Conservation (phyloP, 2,113 vertebrate species). For the Amphilophus citrinellus region DNA sequence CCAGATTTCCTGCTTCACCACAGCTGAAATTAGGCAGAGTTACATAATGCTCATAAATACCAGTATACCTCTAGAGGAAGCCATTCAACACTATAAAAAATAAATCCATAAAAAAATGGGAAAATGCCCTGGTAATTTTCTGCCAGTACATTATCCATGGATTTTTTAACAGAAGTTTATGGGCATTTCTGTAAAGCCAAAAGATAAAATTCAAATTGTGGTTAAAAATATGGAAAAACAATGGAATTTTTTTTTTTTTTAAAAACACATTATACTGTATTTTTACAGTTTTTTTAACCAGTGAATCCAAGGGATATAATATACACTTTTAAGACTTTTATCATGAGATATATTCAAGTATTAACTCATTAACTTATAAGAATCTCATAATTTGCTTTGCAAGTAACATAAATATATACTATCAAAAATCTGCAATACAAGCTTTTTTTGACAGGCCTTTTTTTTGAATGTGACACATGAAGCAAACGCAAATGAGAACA, state of each 20-base stretch:
- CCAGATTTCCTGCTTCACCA: conserved; percentile 35
- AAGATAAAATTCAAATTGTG: neutral
- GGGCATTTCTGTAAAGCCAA: neutral
- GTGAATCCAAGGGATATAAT: conserved; percentile 27
- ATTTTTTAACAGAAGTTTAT: neutral
- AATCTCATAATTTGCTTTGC: conserved; percentile 8
- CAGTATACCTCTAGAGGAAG: conserved; percentile 63
- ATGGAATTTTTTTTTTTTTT: no score
- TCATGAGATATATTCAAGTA: conserved; percentile 21
- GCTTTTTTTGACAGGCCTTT: neutral
- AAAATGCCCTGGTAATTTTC: neutral
- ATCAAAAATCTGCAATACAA: no score
- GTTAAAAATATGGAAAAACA: neutral
- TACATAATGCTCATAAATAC: conserved; percentile 44
- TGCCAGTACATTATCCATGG: no score
- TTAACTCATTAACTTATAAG: neutral
- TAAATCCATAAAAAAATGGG: rapidly evolving
- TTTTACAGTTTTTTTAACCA: neutral
- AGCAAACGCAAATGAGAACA: neutral
- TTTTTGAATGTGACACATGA: neutral
- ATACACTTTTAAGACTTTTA: conserved; percentile 9
- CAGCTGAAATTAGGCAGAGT: conserved; percentile 35
- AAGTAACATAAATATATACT: neutral
- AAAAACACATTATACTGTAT: neutral
- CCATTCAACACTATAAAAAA: conserved; percentile 29